phyloP scores from a whole-genome alignment of 1,140 invertebrate species.

The Trichogramma pretiosum region DNA sequence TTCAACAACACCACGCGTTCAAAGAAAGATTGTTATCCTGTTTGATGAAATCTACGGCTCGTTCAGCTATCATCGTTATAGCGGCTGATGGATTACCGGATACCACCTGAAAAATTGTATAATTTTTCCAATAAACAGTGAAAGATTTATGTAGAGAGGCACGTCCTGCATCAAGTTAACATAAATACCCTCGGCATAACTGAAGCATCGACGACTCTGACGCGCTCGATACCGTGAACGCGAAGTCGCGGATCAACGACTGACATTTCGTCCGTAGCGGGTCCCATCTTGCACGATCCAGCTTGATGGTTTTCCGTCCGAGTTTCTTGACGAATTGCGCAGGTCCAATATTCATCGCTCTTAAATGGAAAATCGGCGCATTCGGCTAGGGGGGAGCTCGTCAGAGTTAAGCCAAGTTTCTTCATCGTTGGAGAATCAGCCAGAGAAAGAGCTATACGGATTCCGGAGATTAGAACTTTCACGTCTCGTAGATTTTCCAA shows the following conservation, averaged over 20 bases:
- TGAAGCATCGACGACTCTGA: conserved; percentile 45
- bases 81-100: conserved; percentile 46
- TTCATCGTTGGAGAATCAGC: conserved; percentile 27
- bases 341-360: conserved; percentile 51
- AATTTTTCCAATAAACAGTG: not conserved
- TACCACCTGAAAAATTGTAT: conserved; percentile 23
- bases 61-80: conserved; percentile 51
- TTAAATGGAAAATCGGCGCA: conserved; percentile 24
- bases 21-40: too few species aligned
- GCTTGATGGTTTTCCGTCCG: conserved; percentile 49
- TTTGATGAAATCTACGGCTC: conserved; percentile 50
- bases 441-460: conserved; percentile 29
- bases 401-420: conserved; percentile 23
- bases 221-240: conserved; percentile 39
- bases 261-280: conserved; percentile 31
- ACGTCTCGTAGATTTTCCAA: conserved; percentile 39
- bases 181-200: conserved; percentile 35
- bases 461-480: conserved; percentile 39
- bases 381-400: conserved; percentile 4
- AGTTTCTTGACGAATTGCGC: conserved; percentile 40
- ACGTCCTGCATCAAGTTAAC: too few species aligned
- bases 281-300: conserved; percentile 54
- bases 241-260: conserved; percentile 45
- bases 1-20: too few species aligned
- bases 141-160: not conserved